phyloP scores from a whole-genome alignment of 2,113 vertebrate genomes.

The Gyps fulvus region DNA sequence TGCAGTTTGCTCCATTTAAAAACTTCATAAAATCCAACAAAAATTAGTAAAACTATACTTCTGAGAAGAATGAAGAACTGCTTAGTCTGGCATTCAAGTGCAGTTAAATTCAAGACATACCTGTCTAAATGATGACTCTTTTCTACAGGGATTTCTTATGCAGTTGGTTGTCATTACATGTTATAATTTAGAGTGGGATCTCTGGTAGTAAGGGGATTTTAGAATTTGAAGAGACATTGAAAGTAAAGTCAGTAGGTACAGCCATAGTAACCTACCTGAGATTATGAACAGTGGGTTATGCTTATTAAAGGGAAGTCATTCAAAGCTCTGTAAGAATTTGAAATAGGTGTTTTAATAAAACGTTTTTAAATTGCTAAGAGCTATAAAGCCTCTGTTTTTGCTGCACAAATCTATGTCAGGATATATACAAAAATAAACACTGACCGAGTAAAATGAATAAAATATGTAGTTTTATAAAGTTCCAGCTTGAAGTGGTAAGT shows the following conservation, averaged over 20 bases:
- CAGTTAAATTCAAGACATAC: neutral
- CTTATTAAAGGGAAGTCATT: neutral
- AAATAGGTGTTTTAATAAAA: neutral
- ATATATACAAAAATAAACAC: neutral
- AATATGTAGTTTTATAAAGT: neutral
- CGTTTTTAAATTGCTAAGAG: neutral
- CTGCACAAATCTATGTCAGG: neutral
- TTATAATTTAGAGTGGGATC: neutral
- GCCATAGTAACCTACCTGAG: neutral
- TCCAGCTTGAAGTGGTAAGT: neutral
- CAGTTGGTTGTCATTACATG: neutral
- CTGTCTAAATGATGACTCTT: neutral
- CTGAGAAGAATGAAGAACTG: neutral
- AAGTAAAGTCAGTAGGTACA: neutral
- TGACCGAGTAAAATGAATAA: neutral
- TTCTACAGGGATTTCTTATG: neutral
- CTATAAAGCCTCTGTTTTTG: neutral
- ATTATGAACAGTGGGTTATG: neutral
- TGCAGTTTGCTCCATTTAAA: neutral
- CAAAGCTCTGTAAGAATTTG: neutral
- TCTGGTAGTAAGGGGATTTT: neutral
- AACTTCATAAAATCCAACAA: neutral
- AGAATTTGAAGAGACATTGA: neutral
- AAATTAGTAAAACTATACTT: neutral
- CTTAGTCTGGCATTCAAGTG: neutral